phyloP scores from a whole-genome alignment of 2,888 invertebrate species.

The Notodonta dromedarius region DNA sequence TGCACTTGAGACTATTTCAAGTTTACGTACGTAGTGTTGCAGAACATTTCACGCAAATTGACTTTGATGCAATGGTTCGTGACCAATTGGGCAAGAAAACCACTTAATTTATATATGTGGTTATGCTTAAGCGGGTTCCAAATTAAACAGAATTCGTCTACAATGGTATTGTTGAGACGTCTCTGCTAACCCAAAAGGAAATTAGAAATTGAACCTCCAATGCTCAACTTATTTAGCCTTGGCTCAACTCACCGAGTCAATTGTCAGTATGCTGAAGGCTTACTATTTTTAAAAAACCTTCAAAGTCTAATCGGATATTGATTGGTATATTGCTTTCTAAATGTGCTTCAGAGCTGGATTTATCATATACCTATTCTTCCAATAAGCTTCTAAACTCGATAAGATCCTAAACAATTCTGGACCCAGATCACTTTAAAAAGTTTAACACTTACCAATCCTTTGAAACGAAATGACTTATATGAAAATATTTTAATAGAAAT shows the following conservation, averaged over 20 bases:
- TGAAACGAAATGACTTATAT: neutral
- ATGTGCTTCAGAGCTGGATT: neutral
- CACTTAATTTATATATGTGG: too few species aligned
- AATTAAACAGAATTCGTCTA: too few species aligned
- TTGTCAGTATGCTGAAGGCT: too few species aligned
- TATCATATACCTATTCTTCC: neutral
- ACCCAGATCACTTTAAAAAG: neutral
- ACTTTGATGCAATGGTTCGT: too few species aligned
- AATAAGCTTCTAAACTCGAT: neutral
- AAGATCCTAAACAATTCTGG: neutral
- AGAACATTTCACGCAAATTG: neutral
- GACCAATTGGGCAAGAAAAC: too few species aligned
- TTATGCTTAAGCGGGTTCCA: too few species aligned
- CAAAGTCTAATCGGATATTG: neutral
- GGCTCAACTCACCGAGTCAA: too few species aligned
- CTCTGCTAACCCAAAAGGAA: too few species aligned
- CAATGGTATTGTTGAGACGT: too few species aligned
- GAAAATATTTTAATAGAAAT: neutral
- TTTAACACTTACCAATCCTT: neutral
- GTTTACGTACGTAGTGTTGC: neutral
- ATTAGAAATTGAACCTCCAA: too few species aligned
- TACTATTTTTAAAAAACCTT: too few species aligned
- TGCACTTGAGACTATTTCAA: neutral
- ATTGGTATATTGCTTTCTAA: slow-evolving; percentile 1
- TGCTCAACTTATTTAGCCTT: too few species aligned